Base-by-base conservation (phyloP, 2,113 vertebrate genomes). In the Anguilla rostrata region DNA sequence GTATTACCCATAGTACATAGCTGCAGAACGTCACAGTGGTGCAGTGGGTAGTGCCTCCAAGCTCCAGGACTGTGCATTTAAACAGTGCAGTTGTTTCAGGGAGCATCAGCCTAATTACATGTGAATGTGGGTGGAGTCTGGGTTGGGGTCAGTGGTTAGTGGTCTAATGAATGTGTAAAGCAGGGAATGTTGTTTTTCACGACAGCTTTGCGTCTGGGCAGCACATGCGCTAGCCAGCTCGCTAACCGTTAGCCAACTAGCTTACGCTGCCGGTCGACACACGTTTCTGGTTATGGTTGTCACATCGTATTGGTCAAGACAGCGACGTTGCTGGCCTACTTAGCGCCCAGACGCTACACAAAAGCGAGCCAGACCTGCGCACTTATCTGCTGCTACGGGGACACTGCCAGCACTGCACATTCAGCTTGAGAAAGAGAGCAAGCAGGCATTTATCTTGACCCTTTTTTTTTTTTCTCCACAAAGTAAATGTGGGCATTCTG, bases 401-500 rank as follows among this genome's bases (percentile, higher is more conserved):
- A 87, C 1, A 81, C 39, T 88, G 22, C 78, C 29, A 56, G 9
- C 18, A 43, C 78, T 87, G 78, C 84, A 57, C 66, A n/a, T 39
- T 79, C 53, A 56, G 60, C 26, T 26, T 87, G 46, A 57, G 88
- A 39, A 53, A 79, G 26, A 41, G 1, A 81, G 83, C 75, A 79
- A 79, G 78, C 87, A 78, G 22, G 85, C 87, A 85, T 90, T 90
- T 86, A 34, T 86, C 41, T 91, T 83, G 86, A 86, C 88, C 63
- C 75, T 75, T 39, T 39, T 15, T 79, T 34, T 34, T 34, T 34
- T 34, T 1, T 34, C 1, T 34, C 34, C 78, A 29, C 82, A 63
- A 34, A 83, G 41, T 18, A 66, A 39, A 86, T 46, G 34, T 34
- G 78, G 29, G 83, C 18, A 71, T 71, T 39, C 29, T 80, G 14